Evolutionary conservation across 2,113 vertebrate genomes (phyloP).

Genomic region (Neotragus moschatus): DNA sequence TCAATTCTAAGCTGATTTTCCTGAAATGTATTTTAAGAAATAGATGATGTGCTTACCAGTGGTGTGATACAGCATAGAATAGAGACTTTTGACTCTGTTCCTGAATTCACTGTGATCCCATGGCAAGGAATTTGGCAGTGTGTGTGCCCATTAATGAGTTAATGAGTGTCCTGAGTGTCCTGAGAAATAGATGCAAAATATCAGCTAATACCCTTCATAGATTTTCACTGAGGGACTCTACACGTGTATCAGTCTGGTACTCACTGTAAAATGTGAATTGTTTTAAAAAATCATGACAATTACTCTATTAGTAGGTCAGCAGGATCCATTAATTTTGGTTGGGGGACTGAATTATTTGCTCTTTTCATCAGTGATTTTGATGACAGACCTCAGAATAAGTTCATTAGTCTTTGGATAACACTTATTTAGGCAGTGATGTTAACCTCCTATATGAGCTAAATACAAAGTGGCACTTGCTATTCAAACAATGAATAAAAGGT

Average conservation of each 20-base stretch:
- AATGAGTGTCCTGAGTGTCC: neutral
- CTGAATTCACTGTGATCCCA: neutral
- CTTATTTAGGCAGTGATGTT: neutral
- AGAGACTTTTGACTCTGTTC: neutral
- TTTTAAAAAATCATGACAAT: neutral
- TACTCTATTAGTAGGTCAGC: neutral
- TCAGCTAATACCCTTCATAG: neutral
- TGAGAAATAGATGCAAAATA: neutral
- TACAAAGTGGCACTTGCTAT: neutral
- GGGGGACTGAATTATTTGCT: neutral
- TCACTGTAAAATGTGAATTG: neutral
- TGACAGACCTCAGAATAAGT: neutral
- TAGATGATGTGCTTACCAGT: neutral
- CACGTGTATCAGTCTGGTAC: neutral
- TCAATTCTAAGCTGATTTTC: neutral
- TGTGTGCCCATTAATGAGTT: neutral
- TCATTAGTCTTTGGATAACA: neutral
- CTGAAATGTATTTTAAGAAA: neutral
- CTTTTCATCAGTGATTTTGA: neutral
- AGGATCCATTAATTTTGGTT: neutral
- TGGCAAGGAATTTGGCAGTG: neutral
- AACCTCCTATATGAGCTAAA: neutral
- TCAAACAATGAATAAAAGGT: neutral
- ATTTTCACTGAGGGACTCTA: neutral
- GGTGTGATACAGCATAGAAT: neutral